A percentile compares a stretch with the other conserved stretches of the same genome.
Conservation (phyloP, 2,113 vertebrate species). For the Tringa solitaria region DNA sequence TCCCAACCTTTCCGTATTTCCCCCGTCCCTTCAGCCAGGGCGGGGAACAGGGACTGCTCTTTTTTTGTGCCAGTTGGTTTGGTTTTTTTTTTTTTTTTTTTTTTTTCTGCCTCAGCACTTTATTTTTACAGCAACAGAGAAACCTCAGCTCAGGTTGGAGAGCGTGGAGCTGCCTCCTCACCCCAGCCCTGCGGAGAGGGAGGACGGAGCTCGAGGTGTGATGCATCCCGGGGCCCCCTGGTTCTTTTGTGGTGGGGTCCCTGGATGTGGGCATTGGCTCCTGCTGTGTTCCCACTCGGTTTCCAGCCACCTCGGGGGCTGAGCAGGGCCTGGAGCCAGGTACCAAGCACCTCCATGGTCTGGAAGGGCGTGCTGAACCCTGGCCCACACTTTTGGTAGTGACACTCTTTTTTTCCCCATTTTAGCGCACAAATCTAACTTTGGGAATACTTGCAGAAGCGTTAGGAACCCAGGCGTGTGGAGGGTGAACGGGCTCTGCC, state of each 20-base stretch:
- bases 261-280: background rate
- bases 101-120: background rate
- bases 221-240: background rate
- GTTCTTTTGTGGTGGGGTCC: background rate
- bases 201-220: background rate
- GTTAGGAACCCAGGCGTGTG: background rate
- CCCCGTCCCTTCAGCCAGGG: background rate
- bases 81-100: background rate
- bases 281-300: background rate
- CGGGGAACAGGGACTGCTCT: background rate
- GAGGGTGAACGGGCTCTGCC: background rate
- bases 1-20: background rate
- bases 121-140: slow-evolving; percentile 48
- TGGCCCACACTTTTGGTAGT: background rate
- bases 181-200: background rate
- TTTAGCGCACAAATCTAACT: background rate
- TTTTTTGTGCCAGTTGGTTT: slow-evolving; percentile 32
- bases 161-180: background rate
- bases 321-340: background rate
- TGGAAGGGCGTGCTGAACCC: background rate
- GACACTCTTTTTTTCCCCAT: background rate
- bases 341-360: background rate
- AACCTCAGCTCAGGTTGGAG: slow-evolving; percentile 29
- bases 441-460: background rate
- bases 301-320: background rate